Evolutionary conservation across 2,113 vertebrate species (phyloP).

Genomic region (Nannospalax galili): DNA sequence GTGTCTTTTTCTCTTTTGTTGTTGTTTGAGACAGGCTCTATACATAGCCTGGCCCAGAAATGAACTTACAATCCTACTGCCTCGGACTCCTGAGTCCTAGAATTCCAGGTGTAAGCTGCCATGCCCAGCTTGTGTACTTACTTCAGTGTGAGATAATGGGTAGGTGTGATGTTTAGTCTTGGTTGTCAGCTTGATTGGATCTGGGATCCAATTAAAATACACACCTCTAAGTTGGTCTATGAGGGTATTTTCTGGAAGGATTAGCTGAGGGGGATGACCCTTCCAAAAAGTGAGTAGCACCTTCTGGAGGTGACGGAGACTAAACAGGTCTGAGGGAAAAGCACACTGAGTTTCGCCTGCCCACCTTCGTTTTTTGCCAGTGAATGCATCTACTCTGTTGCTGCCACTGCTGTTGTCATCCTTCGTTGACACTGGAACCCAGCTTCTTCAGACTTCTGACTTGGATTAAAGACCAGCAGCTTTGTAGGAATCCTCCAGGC

Average conservation of each 20-base stretch:
- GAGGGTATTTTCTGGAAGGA: neutral
- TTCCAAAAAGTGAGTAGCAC: neutral
- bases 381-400: neutral
- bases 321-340: neutral
- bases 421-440: neutral
- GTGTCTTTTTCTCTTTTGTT: neutral
- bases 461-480: too few species aligned
- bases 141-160: neutral
- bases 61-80: neutral
- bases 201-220: neutral
- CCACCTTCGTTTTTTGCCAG: neutral
- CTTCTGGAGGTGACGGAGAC: neutral
- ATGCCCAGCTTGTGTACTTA: neutral
- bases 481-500: neutral
- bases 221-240: neutral
- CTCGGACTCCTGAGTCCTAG: neutral
- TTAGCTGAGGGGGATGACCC: neutral
- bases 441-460: neutral
- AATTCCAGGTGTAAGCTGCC: neutral
- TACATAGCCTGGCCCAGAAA: neutral
- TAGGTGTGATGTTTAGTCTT: neutral
- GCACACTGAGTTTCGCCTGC: neutral
- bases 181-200: neutral
- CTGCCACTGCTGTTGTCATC: neutral
- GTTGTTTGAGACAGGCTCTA: neutral